Evolutionary conservation across 2,888 invertebrate genomes (phyloP), one percentile per base, ranked within the genome.

Genomic region (Bedellia somnulentella): DNA sequence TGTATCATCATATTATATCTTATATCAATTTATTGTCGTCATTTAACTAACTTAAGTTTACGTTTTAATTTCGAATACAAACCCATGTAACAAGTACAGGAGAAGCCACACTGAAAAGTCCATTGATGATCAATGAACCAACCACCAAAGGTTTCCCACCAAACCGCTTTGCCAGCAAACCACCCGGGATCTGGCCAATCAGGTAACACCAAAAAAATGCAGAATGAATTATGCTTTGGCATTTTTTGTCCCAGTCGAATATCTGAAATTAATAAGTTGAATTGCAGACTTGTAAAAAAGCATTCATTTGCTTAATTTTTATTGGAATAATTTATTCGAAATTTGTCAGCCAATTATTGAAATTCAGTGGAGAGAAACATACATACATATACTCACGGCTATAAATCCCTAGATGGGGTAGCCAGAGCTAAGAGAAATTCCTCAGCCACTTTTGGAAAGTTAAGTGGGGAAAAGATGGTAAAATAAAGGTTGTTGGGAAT

Each of bases 151-250:
- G 78, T 49, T 89, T 89, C 0, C 89, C 87, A 0, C 93, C 93
- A 53, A 83, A 86, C n/a, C 76, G 78, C 51, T 86, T 87, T 0
- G 89, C 86, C 9, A 93, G 52, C 24, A 86, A 55, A 1, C 87
- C 85, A 1, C 82, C 82, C 0, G 86, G 85, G 8, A 89, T 61
- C 55, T 89, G 89, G 45, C 85, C 82, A 14, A 80, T 43, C 22
- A 85, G 77, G 50, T 90, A 90, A 4, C 89, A 89, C 86, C 87
- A 86, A 57, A 89, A 89, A 52, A 89, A 89, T 2, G 89, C 85
- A 12, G 87, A 87, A 2, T 87, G 57, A 6, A 89, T 78, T 26
- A 82, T 37, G 1, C 81, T 77, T 44, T 80, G 79, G 1, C 79
- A 80, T 12, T 71, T 54, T 27, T 78, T 67, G 27, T 75, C 58